These are phyloP conservation scores for Gryllus bimaculatus DNA, from an alignment of 1,140 invertebrate genomes.

Conservation along the genomic window DNA sequence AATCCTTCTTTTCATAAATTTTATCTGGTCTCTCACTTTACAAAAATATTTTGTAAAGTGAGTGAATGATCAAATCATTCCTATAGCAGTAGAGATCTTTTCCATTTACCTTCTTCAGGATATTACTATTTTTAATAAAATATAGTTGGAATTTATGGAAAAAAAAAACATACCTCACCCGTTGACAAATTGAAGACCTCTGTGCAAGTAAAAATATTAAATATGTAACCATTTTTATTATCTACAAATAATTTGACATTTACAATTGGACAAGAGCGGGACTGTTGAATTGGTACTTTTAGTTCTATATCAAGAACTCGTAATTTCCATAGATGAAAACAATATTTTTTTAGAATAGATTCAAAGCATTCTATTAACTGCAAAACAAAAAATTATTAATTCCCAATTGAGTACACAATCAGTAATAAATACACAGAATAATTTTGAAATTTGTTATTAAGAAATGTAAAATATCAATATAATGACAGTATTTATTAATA, in stretches of 20 bases:
- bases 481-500: too few species aligned
- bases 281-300: conserved; percentile 74
- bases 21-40: too few species aligned
- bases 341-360: conserved; percentile 91
- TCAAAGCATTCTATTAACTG: conserved; percentile 92
- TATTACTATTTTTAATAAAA: too few species aligned
- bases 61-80: too few species aligned
- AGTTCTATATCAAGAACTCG: conserved; percentile 73
- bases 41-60: too few species aligned
- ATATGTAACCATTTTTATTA: conserved; percentile 93
- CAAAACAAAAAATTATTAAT: background rate
- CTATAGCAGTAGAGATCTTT: too few species aligned
- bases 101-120: too few species aligned
- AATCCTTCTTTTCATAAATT: too few species aligned
- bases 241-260: conserved; percentile 84
- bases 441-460: too few species aligned
- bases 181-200: conserved; percentile 82
- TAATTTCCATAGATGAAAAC: conserved; percentile 90
- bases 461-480: too few species aligned
- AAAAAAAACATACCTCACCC: conserved; percentile 55
- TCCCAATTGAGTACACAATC: background rate
- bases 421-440: too few species aligned
- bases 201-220: conserved; percentile 89
- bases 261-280: conserved; percentile 66
- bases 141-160: too few species aligned